Conservation (phyloP, 2,797 vertebrate species). For the Allobates femoralis region DNA sequence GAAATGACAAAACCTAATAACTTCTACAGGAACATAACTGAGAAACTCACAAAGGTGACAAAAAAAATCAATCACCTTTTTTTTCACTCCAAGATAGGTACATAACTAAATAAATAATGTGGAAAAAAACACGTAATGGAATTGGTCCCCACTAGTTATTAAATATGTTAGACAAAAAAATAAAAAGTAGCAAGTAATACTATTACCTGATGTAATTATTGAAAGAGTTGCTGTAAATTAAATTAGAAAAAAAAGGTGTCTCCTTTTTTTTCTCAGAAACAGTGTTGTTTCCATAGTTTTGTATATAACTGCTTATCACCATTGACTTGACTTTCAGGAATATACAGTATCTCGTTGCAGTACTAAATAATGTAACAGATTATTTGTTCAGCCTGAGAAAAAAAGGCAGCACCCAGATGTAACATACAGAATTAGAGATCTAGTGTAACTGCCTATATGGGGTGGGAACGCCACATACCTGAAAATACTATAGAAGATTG, state of each 20-base stretch:
- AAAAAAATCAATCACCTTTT: slow-evolving; percentile 71
- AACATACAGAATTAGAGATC: too few relatives aligned
- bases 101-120: neutral
- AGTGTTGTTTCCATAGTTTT: too few relatives aligned
- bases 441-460: too few relatives aligned
- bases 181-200: too few relatives aligned
- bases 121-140: neutral
- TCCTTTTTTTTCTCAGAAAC: too few relatives aligned
- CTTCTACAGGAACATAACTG: slow-evolving; percentile 71
- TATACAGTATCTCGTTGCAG: neutral
- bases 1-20: slow-evolving; percentile 76
- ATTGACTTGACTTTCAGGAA: neutral
- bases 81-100: neutral
- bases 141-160: neutral
- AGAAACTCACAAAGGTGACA: slow-evolving; percentile 70
- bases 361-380: neutral
- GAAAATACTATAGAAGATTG: too few relatives aligned
- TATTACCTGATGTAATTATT: too few relatives aligned
- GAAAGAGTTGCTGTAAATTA: too few relatives aligned
- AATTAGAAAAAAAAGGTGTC: too few relatives aligned
- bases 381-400: neutral
- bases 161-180: neutral
- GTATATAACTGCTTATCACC: neutral
- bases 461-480: too few relatives aligned
- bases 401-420: neutral